phyloP scores from a whole-genome alignment of 2,797 vertebrate genomes.

The Aldrovandia affinis region DNA sequence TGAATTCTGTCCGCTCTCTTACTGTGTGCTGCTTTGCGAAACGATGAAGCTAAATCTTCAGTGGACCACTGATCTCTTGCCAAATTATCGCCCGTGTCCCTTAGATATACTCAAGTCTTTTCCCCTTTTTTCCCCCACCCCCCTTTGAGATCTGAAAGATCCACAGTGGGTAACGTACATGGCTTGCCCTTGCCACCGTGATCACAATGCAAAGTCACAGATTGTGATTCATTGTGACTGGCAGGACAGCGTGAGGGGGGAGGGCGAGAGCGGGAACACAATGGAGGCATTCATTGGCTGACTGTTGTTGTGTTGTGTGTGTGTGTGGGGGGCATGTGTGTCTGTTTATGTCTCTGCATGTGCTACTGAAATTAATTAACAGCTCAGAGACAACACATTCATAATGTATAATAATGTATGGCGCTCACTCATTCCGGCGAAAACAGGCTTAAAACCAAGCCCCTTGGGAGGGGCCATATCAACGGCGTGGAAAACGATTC shows the following conservation, averaged over 20 bases:
- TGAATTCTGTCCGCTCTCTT: background rate
- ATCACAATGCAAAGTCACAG: constrained; percentile 1
- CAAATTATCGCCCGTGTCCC: background rate
- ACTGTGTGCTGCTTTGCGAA: background rate
- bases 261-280: constrained; percentile 28
- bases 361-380: constrained; percentile 44
- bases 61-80: background rate
- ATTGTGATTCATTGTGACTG: constrained; percentile 18
- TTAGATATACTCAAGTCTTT: background rate
- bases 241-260: constrained; percentile 20
- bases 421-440: constrained; percentile 30
- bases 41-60: background rate
- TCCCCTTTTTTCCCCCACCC: background rate
- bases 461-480: constrained; percentile 23
- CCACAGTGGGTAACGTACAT: background rate
- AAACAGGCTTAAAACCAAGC: constrained; percentile 19
- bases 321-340: background rate
- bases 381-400: constrained; percentile 41
- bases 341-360: background rate
- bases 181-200: background rate
- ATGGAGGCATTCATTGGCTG: constrained; percentile 31
- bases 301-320: background rate
- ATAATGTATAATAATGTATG: constrained; percentile 52
- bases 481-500: constrained; percentile 14
- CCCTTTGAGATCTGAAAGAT: background rate